Percentiles rank a stretch among this genome's conserved stretches.
These are phyloP conservation scores for Hemiprocne comata DNA, from an alignment of 2,113 vertebrate genomes.

Conservation along the genomic window DNA sequence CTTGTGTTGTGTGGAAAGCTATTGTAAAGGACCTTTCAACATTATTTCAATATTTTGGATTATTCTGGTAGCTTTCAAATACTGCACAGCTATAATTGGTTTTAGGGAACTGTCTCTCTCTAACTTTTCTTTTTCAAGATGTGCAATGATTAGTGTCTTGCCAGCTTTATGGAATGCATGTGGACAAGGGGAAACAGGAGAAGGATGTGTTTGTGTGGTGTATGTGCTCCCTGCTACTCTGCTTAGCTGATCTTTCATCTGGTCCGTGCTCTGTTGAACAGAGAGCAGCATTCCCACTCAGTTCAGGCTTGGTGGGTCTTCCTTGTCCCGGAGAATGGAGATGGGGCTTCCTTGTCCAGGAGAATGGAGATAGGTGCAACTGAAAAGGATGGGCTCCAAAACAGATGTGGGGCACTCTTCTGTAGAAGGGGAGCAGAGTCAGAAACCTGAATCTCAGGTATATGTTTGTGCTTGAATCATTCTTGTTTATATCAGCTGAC, in stretches of 20 bases:
- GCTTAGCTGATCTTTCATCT: background rate
- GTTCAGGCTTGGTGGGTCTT: background rate
- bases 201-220: background rate
- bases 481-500: slow-evolving; percentile 33
- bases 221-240: background rate
- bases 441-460: slow-evolving; percentile 8
- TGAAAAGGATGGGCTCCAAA: background rate
- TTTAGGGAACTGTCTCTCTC: background rate
- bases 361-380: background rate
- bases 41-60: background rate
- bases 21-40: background rate
- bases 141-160: background rate
- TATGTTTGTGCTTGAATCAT: slow-evolving; percentile 34
- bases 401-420: background rate
- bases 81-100: background rate
- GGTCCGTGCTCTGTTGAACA: background rate
- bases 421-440: background rate
- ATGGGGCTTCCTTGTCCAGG: background rate
- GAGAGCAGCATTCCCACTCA: background rate
- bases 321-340: background rate
- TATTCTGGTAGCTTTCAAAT: background rate
- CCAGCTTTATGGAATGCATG: background rate
- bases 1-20: background rate
- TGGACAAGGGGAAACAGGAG: background rate
- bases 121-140: background rate